A percentile compares a stretch with the other conserved stretches of the same genome.
These are phyloP conservation scores for Antrozous pallidus DNA, from an alignment of 2,797 vertebrate genomes.

Conservation along the genomic window DNA sequence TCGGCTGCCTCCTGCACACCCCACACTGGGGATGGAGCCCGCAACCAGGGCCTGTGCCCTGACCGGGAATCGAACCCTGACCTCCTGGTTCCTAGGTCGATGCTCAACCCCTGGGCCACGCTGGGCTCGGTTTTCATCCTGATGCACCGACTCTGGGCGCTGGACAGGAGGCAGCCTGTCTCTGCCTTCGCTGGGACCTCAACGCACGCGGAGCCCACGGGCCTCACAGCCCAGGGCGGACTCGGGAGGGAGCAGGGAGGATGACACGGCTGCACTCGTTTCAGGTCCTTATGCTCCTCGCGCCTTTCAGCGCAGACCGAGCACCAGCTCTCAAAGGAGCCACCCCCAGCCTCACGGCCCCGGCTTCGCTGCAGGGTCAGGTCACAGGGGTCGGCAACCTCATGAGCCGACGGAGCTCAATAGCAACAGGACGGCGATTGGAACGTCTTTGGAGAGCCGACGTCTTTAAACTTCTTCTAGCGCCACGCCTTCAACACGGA, in stretches of 20 bases:
- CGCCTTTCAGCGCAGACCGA: background rate
- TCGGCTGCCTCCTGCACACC: too few species aligned
- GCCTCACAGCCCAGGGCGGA: background rate
- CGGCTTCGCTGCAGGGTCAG: background rate
- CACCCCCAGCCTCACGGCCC: background rate
- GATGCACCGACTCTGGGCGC: background rate
- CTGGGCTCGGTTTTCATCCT: background rate
- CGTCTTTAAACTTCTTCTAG: too few species aligned
- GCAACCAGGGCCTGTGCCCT: too few species aligned
- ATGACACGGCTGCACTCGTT: background rate
- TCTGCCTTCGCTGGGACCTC: rapidly evolving
- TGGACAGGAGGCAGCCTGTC: background rate
- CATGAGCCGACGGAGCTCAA: too few species aligned
- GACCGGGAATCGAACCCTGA: too few species aligned
- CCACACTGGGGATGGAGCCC: too few species aligned
- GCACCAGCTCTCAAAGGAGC: background rate
- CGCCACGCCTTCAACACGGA: too few species aligned
- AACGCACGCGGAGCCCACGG: rapidly evolving
- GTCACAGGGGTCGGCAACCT: too few species aligned
- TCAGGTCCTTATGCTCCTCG: background rate
- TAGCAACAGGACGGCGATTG: too few species aligned
- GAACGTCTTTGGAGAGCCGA: too few species aligned
- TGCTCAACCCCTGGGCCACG: too few species aligned
- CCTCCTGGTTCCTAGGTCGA: too few species aligned
- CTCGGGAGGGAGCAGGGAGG: background rate